These are phyloP conservation scores for Cheilosia variabilis DNA, from an alignment of 2,888 invertebrate species.

Conservation along the genomic window DNA sequence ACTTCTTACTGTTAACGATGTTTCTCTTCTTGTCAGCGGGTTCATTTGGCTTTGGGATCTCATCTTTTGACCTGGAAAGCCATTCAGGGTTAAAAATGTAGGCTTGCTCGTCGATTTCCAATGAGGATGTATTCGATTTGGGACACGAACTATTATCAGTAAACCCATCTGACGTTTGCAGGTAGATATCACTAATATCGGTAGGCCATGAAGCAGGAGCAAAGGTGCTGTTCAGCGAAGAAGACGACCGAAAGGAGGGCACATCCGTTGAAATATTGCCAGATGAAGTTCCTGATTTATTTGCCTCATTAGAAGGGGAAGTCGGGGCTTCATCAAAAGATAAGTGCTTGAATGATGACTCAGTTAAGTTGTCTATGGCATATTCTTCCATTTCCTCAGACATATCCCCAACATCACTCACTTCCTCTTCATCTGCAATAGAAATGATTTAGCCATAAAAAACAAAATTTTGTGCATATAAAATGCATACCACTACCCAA, in stretches of 20 bases:
- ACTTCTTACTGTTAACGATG: not conserved
- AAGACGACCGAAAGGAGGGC: slow-evolving; percentile 6
- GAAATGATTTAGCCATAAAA: too few species aligned
- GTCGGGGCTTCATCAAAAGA: not conserved
- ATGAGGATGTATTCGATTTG: not conserved
- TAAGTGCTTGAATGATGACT: not conserved
- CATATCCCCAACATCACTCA: not conserved
- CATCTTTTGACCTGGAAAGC: not conserved
- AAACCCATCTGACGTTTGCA: slow-evolving; percentile 1
- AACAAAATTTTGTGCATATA: not conserved
- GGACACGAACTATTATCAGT: not conserved
- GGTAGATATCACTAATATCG: slow-evolving; percentile 8
- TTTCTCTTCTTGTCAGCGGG: not conserved
- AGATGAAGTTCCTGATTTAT: slow-evolving; percentile 7
- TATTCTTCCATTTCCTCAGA: slow-evolving; percentile 11
- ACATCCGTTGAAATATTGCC: slow-evolving; percentile 5
- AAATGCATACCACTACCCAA: too few species aligned
- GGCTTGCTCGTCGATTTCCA: not conserved
- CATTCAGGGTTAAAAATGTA: not conserved
- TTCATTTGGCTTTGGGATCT: not conserved
- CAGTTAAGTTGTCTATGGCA: not conserved
- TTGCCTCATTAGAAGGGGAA: not conserved
- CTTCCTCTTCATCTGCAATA: not conserved
- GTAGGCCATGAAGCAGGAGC: slow-evolving; percentile 35
- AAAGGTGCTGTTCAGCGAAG: slow-evolving; percentile 6